phyloP scores from a whole-genome alignment of 2,888 invertebrate genomes.

The Sarcophaga variegata region DNA sequence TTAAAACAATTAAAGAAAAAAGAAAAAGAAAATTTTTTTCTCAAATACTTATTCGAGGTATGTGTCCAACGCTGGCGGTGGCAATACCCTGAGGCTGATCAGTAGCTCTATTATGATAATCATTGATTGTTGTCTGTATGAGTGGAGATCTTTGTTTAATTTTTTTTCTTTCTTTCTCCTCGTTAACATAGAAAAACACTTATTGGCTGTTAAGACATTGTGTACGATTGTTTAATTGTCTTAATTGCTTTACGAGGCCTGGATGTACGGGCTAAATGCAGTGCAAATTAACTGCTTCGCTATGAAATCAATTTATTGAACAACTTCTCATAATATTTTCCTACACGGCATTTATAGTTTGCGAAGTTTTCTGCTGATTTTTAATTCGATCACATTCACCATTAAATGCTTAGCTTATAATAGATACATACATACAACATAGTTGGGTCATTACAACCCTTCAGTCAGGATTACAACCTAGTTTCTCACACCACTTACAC shows the following conservation, averaged over 20 bases:
- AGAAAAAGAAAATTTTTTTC: background rate
- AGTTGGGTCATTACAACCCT: too few relatives aligned
- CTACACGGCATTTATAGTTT: too few relatives aligned
- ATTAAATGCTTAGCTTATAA: too few relatives aligned
- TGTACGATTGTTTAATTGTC: background rate
- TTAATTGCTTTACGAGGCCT: background rate
- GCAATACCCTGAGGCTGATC: conserved; percentile 13
- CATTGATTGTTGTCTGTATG: background rate
- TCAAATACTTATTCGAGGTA: background rate
- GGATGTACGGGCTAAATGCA: background rate
- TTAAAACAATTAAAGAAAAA: background rate
- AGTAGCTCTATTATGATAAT: conserved; percentile 29
- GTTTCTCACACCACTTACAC: too few relatives aligned
- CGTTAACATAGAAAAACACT: background rate
- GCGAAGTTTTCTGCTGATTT: too few relatives aligned
- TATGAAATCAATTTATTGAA: too few relatives aligned
- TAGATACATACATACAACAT: too few relatives aligned
- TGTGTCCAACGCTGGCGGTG: background rate
- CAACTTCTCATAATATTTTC: too few relatives aligned
- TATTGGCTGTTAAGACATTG: conserved; percentile 12
- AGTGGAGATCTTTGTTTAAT: conserved; percentile 5
- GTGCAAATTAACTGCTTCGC: background rate
- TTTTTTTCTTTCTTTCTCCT: background rate
- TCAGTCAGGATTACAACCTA: too few relatives aligned
- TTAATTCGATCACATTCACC: too few relatives aligned